A percentile compares a stretch with the other conserved stretches of the same genome.
Evolutionary conservation across 2,888 invertebrate genomes (phyloP).

Genomic region (Cheilosia soror): DNA sequence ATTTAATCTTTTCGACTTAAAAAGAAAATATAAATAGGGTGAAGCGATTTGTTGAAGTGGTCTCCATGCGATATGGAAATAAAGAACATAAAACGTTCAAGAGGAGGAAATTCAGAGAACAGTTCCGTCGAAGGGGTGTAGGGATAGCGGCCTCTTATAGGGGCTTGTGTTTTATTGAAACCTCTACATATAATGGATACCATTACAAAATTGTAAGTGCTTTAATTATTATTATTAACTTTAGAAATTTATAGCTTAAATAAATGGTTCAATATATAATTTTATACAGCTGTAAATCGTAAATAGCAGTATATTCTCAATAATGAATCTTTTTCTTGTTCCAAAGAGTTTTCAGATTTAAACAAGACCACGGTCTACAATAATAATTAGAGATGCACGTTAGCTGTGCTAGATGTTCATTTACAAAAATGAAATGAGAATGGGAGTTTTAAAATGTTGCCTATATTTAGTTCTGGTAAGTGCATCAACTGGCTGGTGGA

Average conservation of each 20-base stretch:
- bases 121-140: not conserved
- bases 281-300: too few relatives aligned
- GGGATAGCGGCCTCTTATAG: not conserved
- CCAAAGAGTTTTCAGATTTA: too few relatives aligned
- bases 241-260: not conserved
- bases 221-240: not conserved
- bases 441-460: too few relatives aligned
- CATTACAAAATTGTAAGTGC: not conserved
- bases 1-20: constrained; percentile 40
- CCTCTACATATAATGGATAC: not conserved
- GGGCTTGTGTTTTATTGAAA: constrained; percentile 9
- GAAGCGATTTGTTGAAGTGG: constrained; percentile 39
- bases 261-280: too few relatives aligned
- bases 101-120: not conserved
- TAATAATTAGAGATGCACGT: too few relatives aligned
- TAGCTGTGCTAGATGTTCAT: too few relatives aligned
- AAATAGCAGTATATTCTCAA: too few relatives aligned
- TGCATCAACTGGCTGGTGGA: too few relatives aligned
- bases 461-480: too few relatives aligned
- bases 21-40: constrained; percentile 31
- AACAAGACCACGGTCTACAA: too few relatives aligned
- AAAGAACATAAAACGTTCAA: constrained; percentile 26
- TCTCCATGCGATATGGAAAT: constrained; percentile 44
- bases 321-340: too few relatives aligned
- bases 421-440: too few relatives aligned